Conservation (phyloP, 2,113 vertebrate species). For the Oriolus oriolus region DNA sequence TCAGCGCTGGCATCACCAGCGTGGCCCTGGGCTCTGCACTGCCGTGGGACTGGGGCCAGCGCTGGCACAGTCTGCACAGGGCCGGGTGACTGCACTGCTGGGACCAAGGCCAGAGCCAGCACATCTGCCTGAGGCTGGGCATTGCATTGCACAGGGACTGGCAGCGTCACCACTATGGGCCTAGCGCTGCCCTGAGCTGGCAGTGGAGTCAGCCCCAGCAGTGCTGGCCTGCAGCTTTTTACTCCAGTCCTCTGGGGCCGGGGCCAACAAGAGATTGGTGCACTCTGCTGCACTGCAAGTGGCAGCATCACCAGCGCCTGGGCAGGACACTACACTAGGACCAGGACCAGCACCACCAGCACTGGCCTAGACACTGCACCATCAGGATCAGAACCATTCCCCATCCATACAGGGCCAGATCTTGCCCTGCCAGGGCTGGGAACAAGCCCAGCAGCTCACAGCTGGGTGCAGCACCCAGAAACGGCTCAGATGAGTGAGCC, state of each 20-base stretch:
- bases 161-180: background rate
- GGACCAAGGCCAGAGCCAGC: background rate
- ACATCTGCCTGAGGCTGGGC: background rate
- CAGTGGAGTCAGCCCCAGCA: background rate
- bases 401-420: background rate
- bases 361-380: accelerated
- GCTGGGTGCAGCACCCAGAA: background rate
- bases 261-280: background rate
- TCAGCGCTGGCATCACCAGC: background rate
- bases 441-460: background rate
- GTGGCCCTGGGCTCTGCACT: background rate
- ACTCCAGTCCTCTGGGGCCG: background rate
- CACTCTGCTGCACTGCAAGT: background rate
- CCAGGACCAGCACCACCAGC: background rate
- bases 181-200: background rate
- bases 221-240: background rate
- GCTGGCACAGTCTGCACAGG: background rate
- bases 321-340: background rate
- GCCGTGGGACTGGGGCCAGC: background rate
- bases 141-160: background rate
- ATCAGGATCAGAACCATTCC: background rate
- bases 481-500: background rate
- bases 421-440: background rate
- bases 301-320: background rate
- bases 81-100: background rate